A percentile compares a stretch with the other conserved stretches of the same genome.
phyloP scores from a whole-genome alignment of 2,888 invertebrate species.

The Ectobius pallidus region DNA sequence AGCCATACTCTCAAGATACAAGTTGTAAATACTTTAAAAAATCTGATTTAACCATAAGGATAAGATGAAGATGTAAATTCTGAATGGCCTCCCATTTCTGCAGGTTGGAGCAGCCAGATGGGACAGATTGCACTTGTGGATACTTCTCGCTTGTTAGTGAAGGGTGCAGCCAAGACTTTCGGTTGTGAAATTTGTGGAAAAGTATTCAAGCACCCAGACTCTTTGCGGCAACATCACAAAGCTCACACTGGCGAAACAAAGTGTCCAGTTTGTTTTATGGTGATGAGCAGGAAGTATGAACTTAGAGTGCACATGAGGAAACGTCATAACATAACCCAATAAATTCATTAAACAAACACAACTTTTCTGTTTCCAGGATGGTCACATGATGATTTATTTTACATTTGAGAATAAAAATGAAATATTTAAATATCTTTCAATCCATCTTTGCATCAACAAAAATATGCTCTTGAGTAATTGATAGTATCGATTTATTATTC shows the following conservation, averaged over 20 bases:
- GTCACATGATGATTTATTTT: no score
- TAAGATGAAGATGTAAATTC: no score
- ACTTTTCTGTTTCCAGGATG: not conserved
- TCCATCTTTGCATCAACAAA: no score
- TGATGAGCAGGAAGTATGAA: conserved; percentile 40
- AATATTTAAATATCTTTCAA: no score
- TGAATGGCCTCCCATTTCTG: not conserved
- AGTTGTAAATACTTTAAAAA: no score
- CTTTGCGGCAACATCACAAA: conserved; percentile 48
- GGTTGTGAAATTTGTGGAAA: conserved; percentile 57
- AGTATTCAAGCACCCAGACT: conserved; percentile 58
- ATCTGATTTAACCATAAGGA: no score
- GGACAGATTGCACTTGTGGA: conserved; percentile 27
- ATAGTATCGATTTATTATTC: no score
- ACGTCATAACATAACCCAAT: conserved; percentile 48
- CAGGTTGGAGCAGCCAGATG: conserved; percentile 27
- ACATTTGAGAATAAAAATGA: no score
- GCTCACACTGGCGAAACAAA: conserved; percentile 59
- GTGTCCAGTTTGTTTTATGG: conserved; percentile 54
- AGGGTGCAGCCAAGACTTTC: conserved; percentile 17
- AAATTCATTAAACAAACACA: no score
- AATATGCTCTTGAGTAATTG: no score
- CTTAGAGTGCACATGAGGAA: conserved; percentile 38
- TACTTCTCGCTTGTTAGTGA: not conserved
- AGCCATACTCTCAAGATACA: no score